Evolutionary conservation across 2,888 invertebrate genomes (phyloP).

Genomic region (Pheosia gnoma): DNA sequence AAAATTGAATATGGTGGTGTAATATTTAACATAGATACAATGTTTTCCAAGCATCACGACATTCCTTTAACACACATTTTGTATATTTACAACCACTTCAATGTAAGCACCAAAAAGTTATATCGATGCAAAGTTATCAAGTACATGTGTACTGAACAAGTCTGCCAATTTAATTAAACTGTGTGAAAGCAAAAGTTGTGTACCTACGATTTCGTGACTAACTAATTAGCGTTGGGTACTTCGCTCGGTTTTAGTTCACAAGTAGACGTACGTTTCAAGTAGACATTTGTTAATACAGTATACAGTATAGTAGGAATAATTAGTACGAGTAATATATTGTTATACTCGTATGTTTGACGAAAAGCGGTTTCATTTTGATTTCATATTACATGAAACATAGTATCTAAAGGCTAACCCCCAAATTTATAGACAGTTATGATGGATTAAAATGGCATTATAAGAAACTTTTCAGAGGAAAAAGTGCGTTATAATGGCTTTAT

Average conservation of each 20-base stretch:
- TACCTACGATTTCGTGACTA: background rate
- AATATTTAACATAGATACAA: no score
- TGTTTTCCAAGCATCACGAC: background rate
- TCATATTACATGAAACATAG: no score
- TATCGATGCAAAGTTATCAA: background rate
- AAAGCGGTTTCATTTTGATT: no score
- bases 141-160: constrained; percentile 6
- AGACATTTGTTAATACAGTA: no score
- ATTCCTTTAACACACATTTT: background rate
- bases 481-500: no score
- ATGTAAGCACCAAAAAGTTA: constrained; percentile 1
- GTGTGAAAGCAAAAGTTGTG: constrained; percentile 3
- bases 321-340: background rate
- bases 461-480: no score
- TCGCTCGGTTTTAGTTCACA: background rate
- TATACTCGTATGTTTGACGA: background rate
- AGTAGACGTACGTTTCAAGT: background rate
- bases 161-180: constrained; percentile 6
- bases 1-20: no score
- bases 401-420: no score
- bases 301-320: background rate
- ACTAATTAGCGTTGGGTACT: constrained; percentile 2
- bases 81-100: background rate
- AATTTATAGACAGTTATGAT: no score
- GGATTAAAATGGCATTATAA: no score